Evolutionary conservation across 2,113 vertebrate genomes (phyloP), one percentile per base, ranked within the genome.

Genomic region (Peromyscus polionotus): DNA sequence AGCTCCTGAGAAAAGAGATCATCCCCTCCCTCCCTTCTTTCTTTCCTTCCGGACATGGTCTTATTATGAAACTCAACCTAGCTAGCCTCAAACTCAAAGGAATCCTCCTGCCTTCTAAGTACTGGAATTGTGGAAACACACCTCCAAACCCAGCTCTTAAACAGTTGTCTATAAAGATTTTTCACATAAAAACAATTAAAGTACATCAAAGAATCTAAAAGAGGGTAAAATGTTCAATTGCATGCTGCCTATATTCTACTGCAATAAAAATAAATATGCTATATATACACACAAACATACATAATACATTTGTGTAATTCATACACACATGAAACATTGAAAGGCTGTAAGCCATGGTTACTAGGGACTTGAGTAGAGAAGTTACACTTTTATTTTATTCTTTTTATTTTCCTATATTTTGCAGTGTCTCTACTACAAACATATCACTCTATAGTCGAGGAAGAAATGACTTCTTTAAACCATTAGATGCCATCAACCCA

Each of bases 151-250:
- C 42, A 48, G 39, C n/a, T 51, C 17, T 26, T 59, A 86, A 88
- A 63, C 16, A 26, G 31, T 20, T 51, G 11, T 85, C 54, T 39
- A 76, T 39, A 51, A 68, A 88, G 48, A 88, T 48, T 72, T 93
- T 94, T 88, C 20, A 67, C 33, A 51, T 77, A 87, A 65, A 65
- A 79, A 93, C 57, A 93, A 39, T 42, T 90, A 65, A 72, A 39
- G n/a, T 9, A 16, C 72, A n/a, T 61, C 51, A 94, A 59, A 48
- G n/a, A 31, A 88, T 65, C 9, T 88, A 70, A 94, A 90, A 79
- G 81, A 61, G 4, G 9, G 61, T 70, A 88, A 88, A 73, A 80
- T 72, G 65, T 65, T 67, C 88, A 89, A 76, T 72, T 70, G 84
- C 48, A 61, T 77, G 51, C 22, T 67, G 5, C 28, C 24, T 90